Evolutionary conservation across 2,113 vertebrate genomes (phyloP), one percentile per base, ranked within the genome.

Genomic region (Fregetta grallaria): DNA sequence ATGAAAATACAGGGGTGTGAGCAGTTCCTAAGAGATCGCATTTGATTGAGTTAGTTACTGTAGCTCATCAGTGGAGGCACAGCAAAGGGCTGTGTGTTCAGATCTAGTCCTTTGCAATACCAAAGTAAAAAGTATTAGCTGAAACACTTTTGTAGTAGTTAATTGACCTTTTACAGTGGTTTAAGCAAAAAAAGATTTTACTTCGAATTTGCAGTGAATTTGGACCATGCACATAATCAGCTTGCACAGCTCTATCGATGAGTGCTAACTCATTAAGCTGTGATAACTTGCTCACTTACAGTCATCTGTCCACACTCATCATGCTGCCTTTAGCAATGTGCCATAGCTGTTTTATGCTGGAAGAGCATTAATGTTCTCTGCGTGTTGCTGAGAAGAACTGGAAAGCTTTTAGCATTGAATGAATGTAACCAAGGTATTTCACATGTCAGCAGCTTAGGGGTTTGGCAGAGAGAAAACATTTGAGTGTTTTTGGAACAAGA

Each of bases 131-230:
- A 56, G 52, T 62, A 82, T 89, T 52, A 81, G 68, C 84, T 87
- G 78, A 72, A 74, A 78, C 73, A 42, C 73, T 89, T 85, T 34
- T 47, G 17, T 75, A n/a, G 76, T 30, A 89, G 80, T 89, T 87
- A 96, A 94, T 53, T 82, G 87, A 96, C 91, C 91, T 96, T 96
- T 96, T 87, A 82, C 73, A 90, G 87, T 53, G 58, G 80, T 91
- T 96, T 96, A 90, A 90, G 74, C 92, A 96, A 97, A 90, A 97
- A 90, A 87, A 90, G 80, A 55, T 91, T 94, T 96, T 91, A 44
- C 66, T 93, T 82, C 49, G 92, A 30, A 95, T 96, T 87, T 94
- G 84, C 73, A 89, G 36, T 87, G 84, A 87, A 67, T 96, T 93
- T 94, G 89, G 90, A 40, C 77, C 66, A 19, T n/a, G 80, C 55